These are phyloP conservation scores for Fopius arisanus DNA, from an alignment of 1,140 invertebrate genomes.

Conservation along the genomic window DNA sequence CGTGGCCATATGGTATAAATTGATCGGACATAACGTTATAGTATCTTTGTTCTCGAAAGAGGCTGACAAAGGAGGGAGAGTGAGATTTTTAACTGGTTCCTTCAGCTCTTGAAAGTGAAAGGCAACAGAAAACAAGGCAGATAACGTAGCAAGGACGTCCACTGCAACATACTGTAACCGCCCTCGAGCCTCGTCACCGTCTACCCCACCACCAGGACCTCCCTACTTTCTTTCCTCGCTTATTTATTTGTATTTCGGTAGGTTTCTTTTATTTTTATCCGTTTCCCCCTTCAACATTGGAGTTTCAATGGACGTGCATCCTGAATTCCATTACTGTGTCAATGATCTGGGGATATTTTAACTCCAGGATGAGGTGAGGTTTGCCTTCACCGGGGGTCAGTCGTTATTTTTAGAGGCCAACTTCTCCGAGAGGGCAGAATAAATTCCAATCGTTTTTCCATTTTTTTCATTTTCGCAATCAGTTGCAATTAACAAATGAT, in stretches of 20 bases:
- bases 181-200: conserved; percentile 49
- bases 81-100: conserved; percentile 56
- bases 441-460: too few species aligned
- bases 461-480: too few species aligned
- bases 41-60: conserved; percentile 33
- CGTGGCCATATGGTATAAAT: conserved; percentile 10
- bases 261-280: conserved; percentile 27
- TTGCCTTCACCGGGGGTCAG: too few species aligned
- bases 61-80: not conserved
- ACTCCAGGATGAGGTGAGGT: too few species aligned
- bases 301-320: too few species aligned
- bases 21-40: not conserved
- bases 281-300: too few species aligned
- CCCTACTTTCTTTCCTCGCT: conserved; percentile 13
- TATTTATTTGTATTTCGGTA: not conserved
- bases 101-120: conserved; percentile 63
- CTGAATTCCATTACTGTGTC: too few species aligned
- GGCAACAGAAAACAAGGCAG: conserved; percentile 55
- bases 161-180: conserved; percentile 53
- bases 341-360: too few species aligned
- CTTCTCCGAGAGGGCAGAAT: too few species aligned
- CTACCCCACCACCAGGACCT: conserved; percentile 23
- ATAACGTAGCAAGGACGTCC: conserved; percentile 66
- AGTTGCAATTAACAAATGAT: too few species aligned
- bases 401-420: too few species aligned